phyloP scores from a whole-genome alignment of 2,888 invertebrate species.

The Tenthredo distinguenda region DNA sequence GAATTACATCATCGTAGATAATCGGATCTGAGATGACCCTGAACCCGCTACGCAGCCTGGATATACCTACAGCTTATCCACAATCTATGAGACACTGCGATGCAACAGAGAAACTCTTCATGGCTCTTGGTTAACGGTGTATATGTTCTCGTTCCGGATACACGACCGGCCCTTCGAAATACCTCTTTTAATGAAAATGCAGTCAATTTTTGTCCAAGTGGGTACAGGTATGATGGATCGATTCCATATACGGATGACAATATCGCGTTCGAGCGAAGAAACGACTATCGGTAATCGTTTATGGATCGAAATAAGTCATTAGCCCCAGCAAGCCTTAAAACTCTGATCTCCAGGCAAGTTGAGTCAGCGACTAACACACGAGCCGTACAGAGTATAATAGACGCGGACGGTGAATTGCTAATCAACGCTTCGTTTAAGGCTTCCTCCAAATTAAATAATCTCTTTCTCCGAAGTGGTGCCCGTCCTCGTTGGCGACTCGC shows the following conservation, averaged over 20 bases:
- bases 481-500: constrained; percentile 17
- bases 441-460: constrained; percentile 52
- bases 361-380: constrained; percentile 34
- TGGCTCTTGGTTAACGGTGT: neutral
- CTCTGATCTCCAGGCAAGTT: neutral
- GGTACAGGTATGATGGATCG: neutral
- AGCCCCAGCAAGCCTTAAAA: constrained; percentile 37
- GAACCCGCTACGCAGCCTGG: constrained; percentile 1
- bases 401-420: constrained; percentile 48
- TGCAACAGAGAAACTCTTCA: neutral
- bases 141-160: neutral
- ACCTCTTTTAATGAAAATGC: neutral
- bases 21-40: neutral
- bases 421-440: constrained; percentile 51
- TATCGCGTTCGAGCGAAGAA: neutral
- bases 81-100: neutral
- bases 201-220: neutral
- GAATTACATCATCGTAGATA: constrained; percentile 8
- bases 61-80: neutral
- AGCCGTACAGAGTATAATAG: constrained; percentile 31
- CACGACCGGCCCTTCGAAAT: neutral
- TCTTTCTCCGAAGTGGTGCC: constrained; percentile 34
- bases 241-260: neutral
- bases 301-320: constrained; percentile 40
- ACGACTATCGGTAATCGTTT: neutral